A percentile compares a stretch with the other conserved stretches of the same genome.
Evolutionary conservation across 2,797 vertebrate species (phyloP).

Genomic region (Halcyon smyrnensis): DNA sequence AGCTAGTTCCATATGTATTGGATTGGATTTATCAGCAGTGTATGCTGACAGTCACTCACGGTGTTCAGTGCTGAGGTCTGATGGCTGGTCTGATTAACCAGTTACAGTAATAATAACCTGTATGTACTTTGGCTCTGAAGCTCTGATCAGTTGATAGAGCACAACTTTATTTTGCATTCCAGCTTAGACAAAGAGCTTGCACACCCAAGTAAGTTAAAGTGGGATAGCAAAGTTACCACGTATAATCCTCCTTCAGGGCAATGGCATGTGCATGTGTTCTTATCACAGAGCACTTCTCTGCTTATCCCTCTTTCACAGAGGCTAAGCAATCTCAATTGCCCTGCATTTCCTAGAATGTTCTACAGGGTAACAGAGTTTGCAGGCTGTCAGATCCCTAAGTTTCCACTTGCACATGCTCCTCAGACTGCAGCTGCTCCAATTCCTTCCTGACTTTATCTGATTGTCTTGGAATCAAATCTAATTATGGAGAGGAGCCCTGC

Average conservation of each 20-base stretch:
- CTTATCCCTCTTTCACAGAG: background rate
- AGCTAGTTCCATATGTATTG: conserved; percentile 41
- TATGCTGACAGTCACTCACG: background rate
- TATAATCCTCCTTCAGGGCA: background rate
- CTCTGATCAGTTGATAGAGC: background rate
- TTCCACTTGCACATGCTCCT: background rate
- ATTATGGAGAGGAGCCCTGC: background rate
- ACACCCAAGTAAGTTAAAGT: background rate
- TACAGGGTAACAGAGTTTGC: background rate
- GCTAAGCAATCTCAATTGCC: background rate
- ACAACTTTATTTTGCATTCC: conserved; percentile 31
- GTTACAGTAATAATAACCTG: conserved; percentile 12
- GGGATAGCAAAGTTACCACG: background rate
- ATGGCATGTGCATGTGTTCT: background rate
- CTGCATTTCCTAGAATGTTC: background rate
- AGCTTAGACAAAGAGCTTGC: conserved; percentile 18
- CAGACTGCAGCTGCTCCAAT: background rate
- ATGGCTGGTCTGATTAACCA: conserved; percentile 37
- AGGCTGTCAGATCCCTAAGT: background rate
- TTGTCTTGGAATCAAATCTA: background rate
- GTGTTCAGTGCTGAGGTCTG: background rate
- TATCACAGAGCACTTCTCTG: background rate
- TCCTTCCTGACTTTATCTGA: background rate
- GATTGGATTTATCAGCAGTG: background rate
- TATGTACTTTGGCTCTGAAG: background rate